These are phyloP conservation scores for Turritopsis dohrnii DNA, from an alignment of 30 jellyfish, hydroid and myxozoan genomes.

Conservation along the genomic window DNA sequence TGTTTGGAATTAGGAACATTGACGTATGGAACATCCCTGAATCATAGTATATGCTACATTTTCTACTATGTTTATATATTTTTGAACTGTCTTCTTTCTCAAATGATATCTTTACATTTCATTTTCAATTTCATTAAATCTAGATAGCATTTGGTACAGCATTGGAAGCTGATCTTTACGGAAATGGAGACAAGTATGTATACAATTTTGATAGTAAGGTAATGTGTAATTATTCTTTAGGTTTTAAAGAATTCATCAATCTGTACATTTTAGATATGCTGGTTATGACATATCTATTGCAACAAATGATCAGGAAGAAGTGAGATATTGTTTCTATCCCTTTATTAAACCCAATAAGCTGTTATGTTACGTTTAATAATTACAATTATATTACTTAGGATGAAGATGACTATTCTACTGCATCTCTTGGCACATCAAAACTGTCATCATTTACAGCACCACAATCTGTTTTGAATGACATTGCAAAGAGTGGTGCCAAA, in stretches of 20 bases:
- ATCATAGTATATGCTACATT: too few species aligned
- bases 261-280: slow-evolving; percentile 39
- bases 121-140: too few species aligned
- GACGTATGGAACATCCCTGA: too few species aligned
- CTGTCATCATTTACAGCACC: slow-evolving; percentile 86
- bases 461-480: slow-evolving; percentile 54
- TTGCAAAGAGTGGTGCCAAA: slow-evolving; percentile 59
- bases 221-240: background rate
- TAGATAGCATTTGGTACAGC: slow-evolving; percentile 97
- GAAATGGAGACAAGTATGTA: slow-evolving; percentile 69
- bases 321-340: slow-evolving; percentile 26
- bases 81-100: too few species aligned
- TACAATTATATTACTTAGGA: slow-evolving; percentile 27
- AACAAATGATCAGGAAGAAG: slow-evolving; percentile 88
- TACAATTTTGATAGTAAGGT: background rate
- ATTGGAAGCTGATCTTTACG: slow-evolving; percentile 78
- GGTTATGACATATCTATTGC: slow-evolving; percentile 91
- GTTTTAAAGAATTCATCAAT: background rate
- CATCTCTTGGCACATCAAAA: slow-evolving; percentile 38
- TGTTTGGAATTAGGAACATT: too few species aligned
- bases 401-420: slow-evolving; percentile 65
- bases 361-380: background rate
- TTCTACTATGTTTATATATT: background rate
- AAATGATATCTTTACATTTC: too few species aligned
- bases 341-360: background rate